Evolutionary conservation across 2,888 invertebrate genomes (phyloP).

Genomic region (Eledona agricola): DNA sequence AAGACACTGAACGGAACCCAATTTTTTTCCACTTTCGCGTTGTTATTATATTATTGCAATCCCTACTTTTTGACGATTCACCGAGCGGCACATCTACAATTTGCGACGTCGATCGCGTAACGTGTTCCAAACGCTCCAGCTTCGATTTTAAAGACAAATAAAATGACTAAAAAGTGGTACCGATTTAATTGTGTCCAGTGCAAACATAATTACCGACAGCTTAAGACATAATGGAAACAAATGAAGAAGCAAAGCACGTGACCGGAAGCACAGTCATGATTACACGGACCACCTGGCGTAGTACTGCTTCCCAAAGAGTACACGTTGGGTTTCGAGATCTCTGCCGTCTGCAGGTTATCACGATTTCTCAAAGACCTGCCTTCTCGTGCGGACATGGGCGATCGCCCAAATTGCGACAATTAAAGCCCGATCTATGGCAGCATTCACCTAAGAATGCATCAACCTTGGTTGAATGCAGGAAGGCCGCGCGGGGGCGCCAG

Average conservation of each 20-base stretch:
- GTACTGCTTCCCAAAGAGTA: conserved; percentile 17
- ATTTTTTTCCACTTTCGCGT: conserved; percentile 9
- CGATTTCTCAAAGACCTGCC: not conserved
- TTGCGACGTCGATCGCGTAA: not conserved
- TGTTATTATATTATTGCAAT: conserved; percentile 14
- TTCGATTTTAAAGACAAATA: not conserved
- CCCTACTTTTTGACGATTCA: conserved; percentile 7
- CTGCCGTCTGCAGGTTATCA: not conserved
- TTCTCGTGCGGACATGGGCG: not conserved
- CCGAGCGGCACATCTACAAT: conserved; percentile 4
- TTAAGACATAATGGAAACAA: conserved; percentile 37
- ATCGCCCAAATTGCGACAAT: no score
- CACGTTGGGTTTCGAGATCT: conserved; percentile 4
- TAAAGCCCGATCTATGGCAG: conserved; percentile 6
- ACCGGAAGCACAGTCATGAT: conserved; percentile 43
- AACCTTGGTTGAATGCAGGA: conserved; percentile 36
- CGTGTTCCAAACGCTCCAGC: not conserved
- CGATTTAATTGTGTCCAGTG: conserved; percentile 15
- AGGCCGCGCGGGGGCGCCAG: conserved; percentile 43
- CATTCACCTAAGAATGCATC: conserved; percentile 29
- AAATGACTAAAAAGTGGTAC: conserved; percentile 2
- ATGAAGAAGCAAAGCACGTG: conserved; percentile 41
- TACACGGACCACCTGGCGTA: conserved; percentile 41
- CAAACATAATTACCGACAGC: conserved; percentile 33
- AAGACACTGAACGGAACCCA: conserved; percentile 13